A percentile compares a stretch with the other conserved stretches of the same genome.
phyloP scores from a whole-genome alignment of 2,113 vertebrate species.

The Cololabis saira region DNA sequence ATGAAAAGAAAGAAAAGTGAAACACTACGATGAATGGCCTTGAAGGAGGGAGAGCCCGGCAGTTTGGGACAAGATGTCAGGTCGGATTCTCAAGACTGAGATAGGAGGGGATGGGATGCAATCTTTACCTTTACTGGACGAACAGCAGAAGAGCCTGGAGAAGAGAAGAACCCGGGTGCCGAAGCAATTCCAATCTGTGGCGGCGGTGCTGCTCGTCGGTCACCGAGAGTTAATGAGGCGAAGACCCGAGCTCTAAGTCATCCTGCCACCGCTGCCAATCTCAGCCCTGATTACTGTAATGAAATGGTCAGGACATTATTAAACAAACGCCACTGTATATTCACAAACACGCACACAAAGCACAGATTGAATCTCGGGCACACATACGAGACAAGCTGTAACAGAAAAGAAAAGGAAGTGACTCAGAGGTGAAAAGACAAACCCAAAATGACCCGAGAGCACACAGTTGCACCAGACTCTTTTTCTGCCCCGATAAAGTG shows the following conservation, averaged over 20 bases:
- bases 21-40: background rate
- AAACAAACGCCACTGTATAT: conserved; percentile 75
- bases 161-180: conserved; percentile 45
- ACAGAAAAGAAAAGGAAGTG: conserved; percentile 30
- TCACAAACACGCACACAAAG: conserved; percentile 20
- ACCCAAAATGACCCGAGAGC: conserved; percentile 11
- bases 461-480: background rate
- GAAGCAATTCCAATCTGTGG: conserved; percentile 84
- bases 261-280: conserved; percentile 82
- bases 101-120: conserved; percentile 24
- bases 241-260: conserved; percentile 82
- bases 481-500: background rate
- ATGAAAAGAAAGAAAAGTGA: background rate
- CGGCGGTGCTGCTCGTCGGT: conserved; percentile 68
- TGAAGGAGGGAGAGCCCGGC: background rate
- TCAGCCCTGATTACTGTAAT: conserved; percentile 85
- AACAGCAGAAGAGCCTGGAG: conserved; percentile 23
- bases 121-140: conserved; percentile 41
- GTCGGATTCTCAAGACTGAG: conserved; percentile 27
- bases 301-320: conserved; percentile 85
- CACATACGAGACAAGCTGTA: conserved; percentile 43
- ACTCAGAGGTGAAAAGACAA: conserved; percentile 35
- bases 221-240: conserved; percentile 84
- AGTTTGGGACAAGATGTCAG: conserved; percentile 19
- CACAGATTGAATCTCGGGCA: conserved; percentile 50